These are phyloP conservation scores for Octodonta nipae DNA, from an alignment of 2,888 invertebrate species.

Conservation along the genomic window DNA sequence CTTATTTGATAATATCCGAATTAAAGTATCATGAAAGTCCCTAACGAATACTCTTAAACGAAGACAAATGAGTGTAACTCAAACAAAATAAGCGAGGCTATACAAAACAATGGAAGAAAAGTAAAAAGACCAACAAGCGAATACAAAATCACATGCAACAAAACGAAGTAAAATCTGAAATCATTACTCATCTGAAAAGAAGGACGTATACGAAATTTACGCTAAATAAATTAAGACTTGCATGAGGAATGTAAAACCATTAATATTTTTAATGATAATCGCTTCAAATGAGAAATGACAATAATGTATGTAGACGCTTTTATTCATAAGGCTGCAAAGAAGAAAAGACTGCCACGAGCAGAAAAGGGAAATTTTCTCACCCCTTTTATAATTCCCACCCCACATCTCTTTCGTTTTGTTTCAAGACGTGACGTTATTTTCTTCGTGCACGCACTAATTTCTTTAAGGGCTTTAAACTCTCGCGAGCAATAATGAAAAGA, in stretches of 20 bases:
- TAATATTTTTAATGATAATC: conserved; percentile 40
- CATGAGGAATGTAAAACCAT: conserved; percentile 36
- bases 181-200: conserved; percentile 26
- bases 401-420: conserved; percentile 34
- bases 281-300: conserved; percentile 35
- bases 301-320: conserved; percentile 34
- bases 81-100: too few species aligned
- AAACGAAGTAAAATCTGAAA: conserved; percentile 18
- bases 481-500: conserved; percentile 28
- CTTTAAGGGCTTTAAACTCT: conserved; percentile 29
- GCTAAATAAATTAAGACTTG: conserved; percentile 33
- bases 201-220: conserved; percentile 32
- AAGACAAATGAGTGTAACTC: too few species aligned
- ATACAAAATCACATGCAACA: conserved; percentile 25
- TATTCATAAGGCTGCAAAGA: conserved; percentile 23
- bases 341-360: conserved; percentile 21
- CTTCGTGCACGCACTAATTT: conserved; percentile 32
- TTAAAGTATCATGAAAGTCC: too few species aligned
- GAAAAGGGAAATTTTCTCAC: conserved; percentile 23
- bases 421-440: conserved; percentile 29
- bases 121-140: too few species aligned
- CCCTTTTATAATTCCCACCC: conserved; percentile 21
- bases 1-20: too few species aligned
- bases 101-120: too few species aligned
- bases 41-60: too few species aligned